Conservation (phyloP, 2,113 vertebrate species). For the Charadrius vociferus region DNA sequence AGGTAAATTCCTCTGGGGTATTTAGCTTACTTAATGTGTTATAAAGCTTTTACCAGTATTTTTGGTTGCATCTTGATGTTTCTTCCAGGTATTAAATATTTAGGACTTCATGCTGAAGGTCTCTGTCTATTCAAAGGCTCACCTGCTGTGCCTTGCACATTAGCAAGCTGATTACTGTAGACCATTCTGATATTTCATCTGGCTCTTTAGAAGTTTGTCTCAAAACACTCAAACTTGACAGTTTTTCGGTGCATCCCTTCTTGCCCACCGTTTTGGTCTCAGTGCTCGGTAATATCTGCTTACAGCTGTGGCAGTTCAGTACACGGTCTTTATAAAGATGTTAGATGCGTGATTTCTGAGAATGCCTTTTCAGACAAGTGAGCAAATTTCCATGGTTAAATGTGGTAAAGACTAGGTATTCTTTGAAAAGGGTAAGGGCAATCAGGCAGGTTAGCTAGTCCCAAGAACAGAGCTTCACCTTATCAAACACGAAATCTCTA, state of each 20-base stretch:
- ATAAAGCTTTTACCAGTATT: neutral
- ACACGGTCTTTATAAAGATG: fast-evolving
- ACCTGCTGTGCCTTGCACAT: neutral
- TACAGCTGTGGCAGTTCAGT: neutral
- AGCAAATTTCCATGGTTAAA: neutral
- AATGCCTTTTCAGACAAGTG: neutral
- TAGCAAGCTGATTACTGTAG: neutral
- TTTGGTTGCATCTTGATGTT: neutral
- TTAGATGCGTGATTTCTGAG: neutral
- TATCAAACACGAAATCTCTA: neutral
- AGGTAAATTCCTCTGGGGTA: neutral
- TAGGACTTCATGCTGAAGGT: neutral
- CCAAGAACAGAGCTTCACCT: neutral
- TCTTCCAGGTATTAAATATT: neutral
- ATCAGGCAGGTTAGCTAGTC: neutral
- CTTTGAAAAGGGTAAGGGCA: neutral
- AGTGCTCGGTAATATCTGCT: neutral
- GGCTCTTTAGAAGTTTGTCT: neutral
- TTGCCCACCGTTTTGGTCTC: neutral
- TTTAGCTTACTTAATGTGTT: neutral
- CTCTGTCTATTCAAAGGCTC: neutral
- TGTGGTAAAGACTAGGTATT: neutral
- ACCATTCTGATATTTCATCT: neutral
- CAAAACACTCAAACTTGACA: neutral
- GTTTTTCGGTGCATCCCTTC: neutral